phyloP scores from a whole-genome alignment of 2,113 vertebrate species.

The Silurus asotus region DNA sequence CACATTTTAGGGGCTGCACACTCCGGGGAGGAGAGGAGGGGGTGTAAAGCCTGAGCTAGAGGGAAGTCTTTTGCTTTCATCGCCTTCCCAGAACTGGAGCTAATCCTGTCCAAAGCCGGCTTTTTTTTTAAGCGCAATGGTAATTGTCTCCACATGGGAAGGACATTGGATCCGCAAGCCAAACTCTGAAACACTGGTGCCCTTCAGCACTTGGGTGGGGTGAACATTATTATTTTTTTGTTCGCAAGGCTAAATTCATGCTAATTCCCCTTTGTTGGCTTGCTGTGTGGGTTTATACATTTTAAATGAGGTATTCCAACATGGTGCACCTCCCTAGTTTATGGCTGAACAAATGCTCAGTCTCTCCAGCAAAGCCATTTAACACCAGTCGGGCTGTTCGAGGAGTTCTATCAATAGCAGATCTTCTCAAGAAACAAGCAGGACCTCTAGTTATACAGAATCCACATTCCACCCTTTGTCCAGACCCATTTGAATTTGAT shows the following conservation, averaged over 20 bases:
- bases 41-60: constrained; percentile 40
- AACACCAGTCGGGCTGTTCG: background rate
- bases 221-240: constrained; percentile 14
- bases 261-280: constrained; percentile 46
- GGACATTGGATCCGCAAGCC: constrained; percentile 49
- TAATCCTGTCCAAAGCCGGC: constrained; percentile 57
- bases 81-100: constrained; percentile 58
- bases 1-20: constrained; percentile 44
- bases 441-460: background rate
- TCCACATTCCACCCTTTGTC: background rate
- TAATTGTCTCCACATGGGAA: constrained; percentile 59
- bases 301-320: background rate
- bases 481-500: background rate
- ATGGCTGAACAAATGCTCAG: background rate
- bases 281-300: constrained; percentile 19
- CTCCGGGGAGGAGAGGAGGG: constrained; percentile 6
- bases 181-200: constrained; percentile 52
- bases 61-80: constrained; percentile 56
- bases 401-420: background rate
- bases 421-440: background rate
- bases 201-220: constrained; percentile 54
- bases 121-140: constrained; percentile 53
- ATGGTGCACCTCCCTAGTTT: background rate
- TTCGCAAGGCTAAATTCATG: constrained; percentile 52
- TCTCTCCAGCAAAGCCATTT: constrained; percentile 5